Evolutionary conservation across 2,888 invertebrate genomes (phyloP).

Genomic region (Epinotia bilunana): DNA sequence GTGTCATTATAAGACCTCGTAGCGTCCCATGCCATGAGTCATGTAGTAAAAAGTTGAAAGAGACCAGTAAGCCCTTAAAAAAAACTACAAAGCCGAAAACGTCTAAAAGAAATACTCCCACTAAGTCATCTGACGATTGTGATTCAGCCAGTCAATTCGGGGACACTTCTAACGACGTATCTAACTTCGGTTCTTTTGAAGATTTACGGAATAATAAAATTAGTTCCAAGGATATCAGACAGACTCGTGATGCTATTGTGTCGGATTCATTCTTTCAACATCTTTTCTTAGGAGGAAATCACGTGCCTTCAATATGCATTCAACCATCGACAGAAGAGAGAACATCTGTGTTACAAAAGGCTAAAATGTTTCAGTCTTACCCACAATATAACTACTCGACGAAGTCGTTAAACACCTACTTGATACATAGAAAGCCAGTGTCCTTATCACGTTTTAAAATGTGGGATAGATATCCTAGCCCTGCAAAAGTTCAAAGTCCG

Average conservation of each 20-base stretch:
- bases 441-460: slow-evolving; percentile 89
- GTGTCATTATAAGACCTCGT: slow-evolving; percentile 63
- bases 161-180: slow-evolving; percentile 71
- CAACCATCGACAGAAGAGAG: slow-evolving; percentile 70
- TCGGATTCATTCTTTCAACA: slow-evolving; percentile 89
- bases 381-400: slow-evolving; percentile 78
- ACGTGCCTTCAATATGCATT: slow-evolving; percentile 52
- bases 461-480: slow-evolving; percentile 85
- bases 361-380: slow-evolving; percentile 87
- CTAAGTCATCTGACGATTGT: slow-evolving; percentile 58
- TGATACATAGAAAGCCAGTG: slow-evolving; percentile 88
- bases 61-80: slow-evolving; percentile 58
- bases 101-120: slow-evolving; percentile 53
- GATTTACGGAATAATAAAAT: slow-evolving; percentile 57
- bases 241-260: slow-evolving; percentile 84
- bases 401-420: slow-evolving; percentile 86
- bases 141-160: slow-evolving; percentile 71
- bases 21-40: slow-evolving; percentile 71
- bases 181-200: slow-evolving; percentile 66
- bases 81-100: slow-evolving; percentile 60
- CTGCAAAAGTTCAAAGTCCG: slow-evolving; percentile 81
- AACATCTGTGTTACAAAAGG: slow-evolving; percentile 87
- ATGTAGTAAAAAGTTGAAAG: slow-evolving; percentile 70
- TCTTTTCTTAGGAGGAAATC: slow-evolving; percentile 85
- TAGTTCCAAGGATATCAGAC: slow-evolving; percentile 78